Evolutionary conservation across 2,113 vertebrate genomes (phyloP).

Genomic region (Apistogramma diplotaenia): DNA sequence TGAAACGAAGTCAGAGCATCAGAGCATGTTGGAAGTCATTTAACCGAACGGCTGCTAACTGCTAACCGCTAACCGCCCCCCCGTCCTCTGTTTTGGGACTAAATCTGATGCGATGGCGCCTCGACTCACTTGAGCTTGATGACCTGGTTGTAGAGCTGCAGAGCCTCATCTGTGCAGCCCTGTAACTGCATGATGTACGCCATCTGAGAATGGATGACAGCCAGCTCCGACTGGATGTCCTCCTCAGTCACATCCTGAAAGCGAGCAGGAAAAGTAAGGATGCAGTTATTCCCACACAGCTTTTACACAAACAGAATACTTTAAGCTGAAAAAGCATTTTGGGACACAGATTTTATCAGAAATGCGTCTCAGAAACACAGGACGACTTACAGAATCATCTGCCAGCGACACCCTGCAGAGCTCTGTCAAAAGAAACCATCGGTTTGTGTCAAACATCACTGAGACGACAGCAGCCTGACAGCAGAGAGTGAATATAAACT

Average conservation of each 20-base stretch:
- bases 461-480: background rate
- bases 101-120: background rate
- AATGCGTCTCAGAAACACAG: background rate
- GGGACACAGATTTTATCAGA: no score
- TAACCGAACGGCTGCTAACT: background rate
- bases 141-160: conserved; percentile 99
- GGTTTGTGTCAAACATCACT: background rate
- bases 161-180: conserved; percentile 89
- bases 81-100: background rate
- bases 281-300: background rate
- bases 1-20: conserved; percentile 61
- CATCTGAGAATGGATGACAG: conserved; percentile 98
- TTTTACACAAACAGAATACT: background rate
- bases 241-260: conserved; percentile 93
- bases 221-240: conserved; percentile 90
- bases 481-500: background rate
- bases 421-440: conserved; percentile 71
- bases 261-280: no score
- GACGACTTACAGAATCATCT: conserved; percentile 91
- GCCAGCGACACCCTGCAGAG: conserved; percentile 88
- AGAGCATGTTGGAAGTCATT: background rate
- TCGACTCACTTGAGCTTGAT: conserved; percentile 92
- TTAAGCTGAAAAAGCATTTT: background rate
- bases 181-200: conserved; percentile 93
- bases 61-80: background rate